Evolutionary conservation across 2,888 invertebrate species (phyloP).

Genomic region (Synergus itoensis): DNA sequence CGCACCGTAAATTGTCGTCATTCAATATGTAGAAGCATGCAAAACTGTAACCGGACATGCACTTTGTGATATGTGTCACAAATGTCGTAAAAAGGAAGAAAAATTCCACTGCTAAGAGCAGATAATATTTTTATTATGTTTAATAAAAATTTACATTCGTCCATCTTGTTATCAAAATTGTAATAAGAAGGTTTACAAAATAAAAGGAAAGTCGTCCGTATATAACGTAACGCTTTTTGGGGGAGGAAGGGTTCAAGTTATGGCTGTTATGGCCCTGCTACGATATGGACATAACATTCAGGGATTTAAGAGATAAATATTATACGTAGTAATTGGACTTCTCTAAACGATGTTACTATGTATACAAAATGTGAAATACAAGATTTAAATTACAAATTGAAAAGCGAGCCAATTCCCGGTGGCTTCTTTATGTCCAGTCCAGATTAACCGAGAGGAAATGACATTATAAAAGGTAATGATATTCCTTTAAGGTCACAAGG

Average conservation of each 20-base stretch:
- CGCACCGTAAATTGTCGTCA: background rate
- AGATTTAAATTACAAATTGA: slow-evolving; percentile 19
- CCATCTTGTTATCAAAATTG: no score
- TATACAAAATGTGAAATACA: background rate
- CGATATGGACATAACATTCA: no score
- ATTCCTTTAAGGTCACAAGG: slow-evolving; percentile 67
- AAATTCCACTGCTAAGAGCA: background rate
- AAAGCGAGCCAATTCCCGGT: background rate
- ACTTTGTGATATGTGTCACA: background rate
- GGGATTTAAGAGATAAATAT: no score
- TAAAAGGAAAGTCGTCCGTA: no score
- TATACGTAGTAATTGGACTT: no score
- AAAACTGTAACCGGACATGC: background rate
- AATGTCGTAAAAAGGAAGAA: background rate
- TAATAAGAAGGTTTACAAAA: no score
- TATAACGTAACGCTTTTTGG: no score
- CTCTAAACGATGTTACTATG: no score
- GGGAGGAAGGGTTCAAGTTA: no score
- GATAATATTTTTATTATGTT: background rate
- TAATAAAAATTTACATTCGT: no score
- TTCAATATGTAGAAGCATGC: background rate
- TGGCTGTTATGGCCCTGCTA: no score
- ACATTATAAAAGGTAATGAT: slow-evolving; percentile 70
- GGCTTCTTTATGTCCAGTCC: background rate
- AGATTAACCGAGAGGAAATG: slow-evolving; percentile 69